phyloP scores from a whole-genome alignment of 1,140 invertebrate species.

The Bombus confusus region DNA sequence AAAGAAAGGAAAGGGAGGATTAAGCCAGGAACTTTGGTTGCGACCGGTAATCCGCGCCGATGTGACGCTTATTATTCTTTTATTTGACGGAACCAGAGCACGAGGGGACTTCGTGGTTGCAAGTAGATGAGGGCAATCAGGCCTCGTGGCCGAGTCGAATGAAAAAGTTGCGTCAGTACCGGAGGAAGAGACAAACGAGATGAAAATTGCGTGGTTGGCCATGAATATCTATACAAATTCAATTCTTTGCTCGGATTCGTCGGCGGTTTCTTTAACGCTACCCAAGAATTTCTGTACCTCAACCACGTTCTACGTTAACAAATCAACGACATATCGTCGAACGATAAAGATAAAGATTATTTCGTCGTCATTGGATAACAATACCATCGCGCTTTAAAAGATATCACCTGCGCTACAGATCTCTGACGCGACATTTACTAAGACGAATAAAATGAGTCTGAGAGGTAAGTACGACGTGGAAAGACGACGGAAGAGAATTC shows the following conservation, averaged over 20 bases:
- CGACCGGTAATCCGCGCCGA: slow-evolving; percentile 50
- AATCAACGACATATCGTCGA: background rate
- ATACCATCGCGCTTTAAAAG: background rate
- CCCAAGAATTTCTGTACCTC: too few species aligned
- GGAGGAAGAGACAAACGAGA: background rate
- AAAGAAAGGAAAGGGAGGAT: slow-evolving; percentile 11
- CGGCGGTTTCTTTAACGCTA: background rate
- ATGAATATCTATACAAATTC: slow-evolving; percentile 32
- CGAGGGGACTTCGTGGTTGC: slow-evolving; percentile 43
- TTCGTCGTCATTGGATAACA: background rate
- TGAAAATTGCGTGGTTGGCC: slow-evolving; percentile 29
- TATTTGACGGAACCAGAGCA: slow-evolving; percentile 54
- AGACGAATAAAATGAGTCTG: background rate
- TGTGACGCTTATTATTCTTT: slow-evolving; percentile 65
- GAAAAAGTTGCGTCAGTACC: slow-evolving; percentile 48
- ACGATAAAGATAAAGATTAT: too few species aligned
- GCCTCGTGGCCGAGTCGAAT: slow-evolving; percentile 48
- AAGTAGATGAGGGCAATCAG: slow-evolving; percentile 62
- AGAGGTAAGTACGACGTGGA: background rate
- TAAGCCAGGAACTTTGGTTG: slow-evolving; percentile 52
- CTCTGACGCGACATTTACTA: background rate
- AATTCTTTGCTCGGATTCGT: background rate
- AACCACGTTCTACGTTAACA: too few species aligned
- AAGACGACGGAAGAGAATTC: background rate
- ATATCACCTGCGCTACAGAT: background rate